Conservation (phyloP, 2,797 vertebrate genomes). For the Syngnathus rostellatus region DNA sequence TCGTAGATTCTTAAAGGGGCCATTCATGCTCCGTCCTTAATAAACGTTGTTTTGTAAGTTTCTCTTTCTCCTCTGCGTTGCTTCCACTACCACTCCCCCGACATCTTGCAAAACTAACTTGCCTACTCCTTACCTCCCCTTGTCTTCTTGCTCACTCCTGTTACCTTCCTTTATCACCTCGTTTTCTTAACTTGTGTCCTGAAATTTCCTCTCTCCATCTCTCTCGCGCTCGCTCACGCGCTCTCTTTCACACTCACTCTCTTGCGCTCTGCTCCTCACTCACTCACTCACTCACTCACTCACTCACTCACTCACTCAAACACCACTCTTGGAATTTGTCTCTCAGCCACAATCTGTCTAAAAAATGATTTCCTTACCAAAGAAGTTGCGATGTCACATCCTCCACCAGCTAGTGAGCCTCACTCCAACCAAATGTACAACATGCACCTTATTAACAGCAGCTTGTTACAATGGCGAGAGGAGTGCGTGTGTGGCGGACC, state of each 20-base stretch:
- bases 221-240: too few species aligned
- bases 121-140: neutral
- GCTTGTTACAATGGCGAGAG: neutral
- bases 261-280: too few species aligned
- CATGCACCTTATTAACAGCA: neutral
- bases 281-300: too few species aligned
- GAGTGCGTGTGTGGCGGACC: conserved; percentile 15
- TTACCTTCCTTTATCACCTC: too few species aligned
- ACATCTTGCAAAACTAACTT: neutral
- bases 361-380: neutral
- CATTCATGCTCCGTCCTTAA: conserved; percentile 65
- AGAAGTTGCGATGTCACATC: neutral
- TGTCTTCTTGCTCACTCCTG: neutral
- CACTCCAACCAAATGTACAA: neutral
- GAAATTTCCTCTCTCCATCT: too few species aligned
- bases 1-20: conserved; percentile 87
- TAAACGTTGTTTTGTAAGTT: conserved; percentile 86
- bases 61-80: conserved; percentile 9
- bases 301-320: too few species aligned
- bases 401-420: neutral
- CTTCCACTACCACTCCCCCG: neutral
- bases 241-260: too few species aligned
- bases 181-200: neutral
- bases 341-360: neutral
- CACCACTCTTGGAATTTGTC: neutral